These are phyloP conservation scores for Gastrophysa polygoni DNA, from an alignment of 2,888 invertebrate species.

Conservation along the genomic window DNA sequence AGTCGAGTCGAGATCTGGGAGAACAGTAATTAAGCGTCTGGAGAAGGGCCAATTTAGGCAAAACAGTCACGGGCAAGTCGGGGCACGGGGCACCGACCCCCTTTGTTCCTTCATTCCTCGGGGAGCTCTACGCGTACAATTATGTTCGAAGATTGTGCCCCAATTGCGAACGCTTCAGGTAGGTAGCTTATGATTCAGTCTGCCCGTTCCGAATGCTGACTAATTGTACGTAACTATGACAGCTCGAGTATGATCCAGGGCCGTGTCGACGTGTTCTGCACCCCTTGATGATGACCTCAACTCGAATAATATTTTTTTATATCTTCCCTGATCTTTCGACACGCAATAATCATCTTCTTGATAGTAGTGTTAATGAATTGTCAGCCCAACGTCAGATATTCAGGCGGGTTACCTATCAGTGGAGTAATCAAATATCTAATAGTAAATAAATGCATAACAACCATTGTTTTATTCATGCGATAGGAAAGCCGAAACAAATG, in stretches of 20 bases:
- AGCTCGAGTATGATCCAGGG: not conserved
- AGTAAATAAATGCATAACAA: too few species aligned
- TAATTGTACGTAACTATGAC: not conserved
- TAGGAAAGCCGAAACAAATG: too few species aligned
- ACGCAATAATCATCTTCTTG: too few species aligned
- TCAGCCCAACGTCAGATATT: too few species aligned
- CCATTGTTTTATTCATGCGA: too few species aligned
- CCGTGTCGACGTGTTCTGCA: too few species aligned
- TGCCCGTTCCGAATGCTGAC: not conserved
- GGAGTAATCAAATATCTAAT: too few species aligned
- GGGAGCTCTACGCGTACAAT: conserved; percentile 20
- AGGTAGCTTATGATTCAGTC: not conserved
- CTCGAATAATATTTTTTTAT: too few species aligned
- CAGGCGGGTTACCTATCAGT: too few species aligned
- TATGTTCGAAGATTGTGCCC: conserved; percentile 16
- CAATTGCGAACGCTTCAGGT: conserved; percentile 11
- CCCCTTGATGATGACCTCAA: too few species aligned
- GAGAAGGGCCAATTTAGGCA: conserved; percentile 24
- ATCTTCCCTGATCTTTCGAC: too few species aligned
- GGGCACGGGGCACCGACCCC: not conserved
- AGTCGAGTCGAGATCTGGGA: not conserved
- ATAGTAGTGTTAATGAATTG: too few species aligned
- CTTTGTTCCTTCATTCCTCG: conserved; percentile 10
- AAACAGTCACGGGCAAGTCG: conserved; percentile 22
- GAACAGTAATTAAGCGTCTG: conserved; percentile 22